Evolutionary conservation across 2,113 vertebrate species (phyloP).

Genomic region (Gnathonemus longibarbis): DNA sequence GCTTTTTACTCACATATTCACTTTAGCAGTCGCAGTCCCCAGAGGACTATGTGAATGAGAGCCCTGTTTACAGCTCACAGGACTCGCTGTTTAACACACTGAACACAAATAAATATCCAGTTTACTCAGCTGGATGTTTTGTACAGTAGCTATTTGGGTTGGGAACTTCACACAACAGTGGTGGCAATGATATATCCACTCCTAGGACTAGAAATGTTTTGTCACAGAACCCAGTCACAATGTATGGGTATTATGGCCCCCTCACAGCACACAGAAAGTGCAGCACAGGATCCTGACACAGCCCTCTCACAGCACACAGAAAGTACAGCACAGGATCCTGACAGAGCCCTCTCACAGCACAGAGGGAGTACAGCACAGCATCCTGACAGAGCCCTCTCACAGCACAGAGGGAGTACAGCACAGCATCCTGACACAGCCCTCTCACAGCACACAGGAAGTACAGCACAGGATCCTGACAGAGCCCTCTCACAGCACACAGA

Average conservation of each 20-base stretch:
- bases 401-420: neutral
- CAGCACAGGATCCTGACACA: neutral
- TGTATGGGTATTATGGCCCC: neutral
- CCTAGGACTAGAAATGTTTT: neutral
- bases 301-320: neutral
- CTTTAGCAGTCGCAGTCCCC: neutral
- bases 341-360: neutral
- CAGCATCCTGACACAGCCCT: neutral
- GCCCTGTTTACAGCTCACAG: neutral
- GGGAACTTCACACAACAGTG: neutral
- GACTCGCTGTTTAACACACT: neutral
- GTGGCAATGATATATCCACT: neutral
- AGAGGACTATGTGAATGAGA: neutral
- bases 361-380: neutral
- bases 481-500: neutral
- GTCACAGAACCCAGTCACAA: neutral
- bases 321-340: neutral
- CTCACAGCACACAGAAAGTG: neutral
- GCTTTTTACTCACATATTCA: neutral
- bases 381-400: neutral
- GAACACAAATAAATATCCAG: neutral
- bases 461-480: neutral
- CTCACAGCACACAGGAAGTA: neutral
- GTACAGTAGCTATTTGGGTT: neutral
- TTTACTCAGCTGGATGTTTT: neutral